A percentile compares a stretch with the other conserved stretches of the same genome.
Conservation (phyloP, 1,140 invertebrate species). For the Drosophila kepulauana region DNA sequence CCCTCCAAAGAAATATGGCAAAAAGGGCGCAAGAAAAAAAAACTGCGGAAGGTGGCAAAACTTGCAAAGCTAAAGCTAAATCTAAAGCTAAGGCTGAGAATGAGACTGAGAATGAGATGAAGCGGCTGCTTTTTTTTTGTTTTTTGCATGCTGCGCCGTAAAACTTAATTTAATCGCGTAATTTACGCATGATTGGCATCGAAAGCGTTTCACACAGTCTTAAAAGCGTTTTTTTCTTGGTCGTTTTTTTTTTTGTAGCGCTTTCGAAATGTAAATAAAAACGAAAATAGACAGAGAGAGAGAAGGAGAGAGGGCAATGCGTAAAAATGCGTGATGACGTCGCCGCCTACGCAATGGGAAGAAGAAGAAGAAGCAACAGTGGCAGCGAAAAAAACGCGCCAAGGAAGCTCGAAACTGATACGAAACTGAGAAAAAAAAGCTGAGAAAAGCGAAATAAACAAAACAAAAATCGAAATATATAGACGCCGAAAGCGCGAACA, state of each 20-base stretch:
- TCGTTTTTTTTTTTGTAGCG: slow-evolving; percentile 34
- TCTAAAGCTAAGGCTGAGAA: no score
- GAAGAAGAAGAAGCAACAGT: slow-evolving; percentile 40
- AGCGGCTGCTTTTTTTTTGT: slow-evolving; percentile 1
- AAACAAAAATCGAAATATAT: slow-evolving; percentile 54
- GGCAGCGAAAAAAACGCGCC: slow-evolving; percentile 54
- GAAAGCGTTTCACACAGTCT: slow-evolving; percentile 56
- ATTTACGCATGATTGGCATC: slow-evolving; percentile 82
- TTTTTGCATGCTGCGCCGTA: slow-evolving; percentile 36
- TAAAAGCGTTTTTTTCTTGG: slow-evolving; percentile 27
- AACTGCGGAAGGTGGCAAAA: slow-evolving; percentile 26
- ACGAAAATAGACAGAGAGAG: slow-evolving; percentile 57
- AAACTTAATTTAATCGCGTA: slow-evolving; percentile 82
- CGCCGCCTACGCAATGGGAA: slow-evolving; percentile 53
- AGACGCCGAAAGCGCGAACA: slow-evolving; percentile 42
- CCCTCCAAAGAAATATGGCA: slow-evolving; percentile 55
- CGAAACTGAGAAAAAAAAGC: slow-evolving; percentile 9
- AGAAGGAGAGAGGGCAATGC: slow-evolving; percentile 16
- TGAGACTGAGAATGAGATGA: no score
- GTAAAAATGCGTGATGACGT: slow-evolving; percentile 66
- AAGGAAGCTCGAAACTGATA: slow-evolving; percentile 37
- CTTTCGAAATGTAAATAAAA: slow-evolving; percentile 81
- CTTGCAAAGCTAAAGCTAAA: slow-evolving; percentile 52
- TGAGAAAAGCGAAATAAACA: slow-evolving; percentile 42
- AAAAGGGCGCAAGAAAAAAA: slow-evolving; percentile 32